Percentiles rank a stretch among this genome's conserved stretches.
phyloP scores from a whole-genome alignment of 64 coral and sea anemone species.

The Porites lutea region DNA sequence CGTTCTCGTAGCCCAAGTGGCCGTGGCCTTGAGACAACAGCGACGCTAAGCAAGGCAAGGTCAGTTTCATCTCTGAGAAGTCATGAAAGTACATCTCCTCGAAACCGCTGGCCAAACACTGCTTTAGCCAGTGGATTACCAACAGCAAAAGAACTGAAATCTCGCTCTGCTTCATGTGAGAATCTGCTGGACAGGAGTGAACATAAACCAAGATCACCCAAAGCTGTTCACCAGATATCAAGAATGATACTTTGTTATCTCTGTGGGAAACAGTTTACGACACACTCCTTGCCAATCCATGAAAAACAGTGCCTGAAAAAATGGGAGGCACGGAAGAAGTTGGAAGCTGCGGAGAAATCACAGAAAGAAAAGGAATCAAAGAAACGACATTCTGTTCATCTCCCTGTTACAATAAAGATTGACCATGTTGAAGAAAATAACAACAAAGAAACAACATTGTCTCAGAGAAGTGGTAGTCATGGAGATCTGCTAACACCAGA shows the following conservation, averaged over 20 bases:
- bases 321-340: slow-evolving; percentile 74
- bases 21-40: slow-evolving; percentile 42
- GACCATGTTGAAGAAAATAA: slow-evolving; percentile 51
- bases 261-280: slow-evolving; percentile 96
- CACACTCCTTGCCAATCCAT: slow-evolving; percentile 92
- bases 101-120: not conserved
- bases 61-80: slow-evolving; percentile 58
- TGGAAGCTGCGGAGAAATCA: slow-evolving; percentile 59
- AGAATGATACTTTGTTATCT: slow-evolving; percentile 93
- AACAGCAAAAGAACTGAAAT: not conserved
- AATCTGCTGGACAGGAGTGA: slow-evolving; percentile 28
- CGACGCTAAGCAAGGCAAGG: slow-evolving; percentile 29
- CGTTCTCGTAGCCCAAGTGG: slow-evolving; percentile 74
- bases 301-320: slow-evolving; percentile 98
- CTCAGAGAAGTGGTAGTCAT: slow-evolving; percentile 33
- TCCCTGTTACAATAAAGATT: slow-evolving; percentile 73
- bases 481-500: slow-evolving; percentile 6
- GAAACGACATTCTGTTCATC: slow-evolving; percentile 75
- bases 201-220: not conserved
- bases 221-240: slow-evolving; percentile 27
- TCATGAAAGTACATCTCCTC: not conserved
- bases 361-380: slow-evolving; percentile 65
- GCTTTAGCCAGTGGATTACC: not conserved
- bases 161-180: slow-evolving; percentile 61
- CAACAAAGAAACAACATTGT: slow-evolving; percentile 2